Base-by-base conservation (phyloP, 2,113 vertebrate genomes). In the Fulica atra region DNA sequence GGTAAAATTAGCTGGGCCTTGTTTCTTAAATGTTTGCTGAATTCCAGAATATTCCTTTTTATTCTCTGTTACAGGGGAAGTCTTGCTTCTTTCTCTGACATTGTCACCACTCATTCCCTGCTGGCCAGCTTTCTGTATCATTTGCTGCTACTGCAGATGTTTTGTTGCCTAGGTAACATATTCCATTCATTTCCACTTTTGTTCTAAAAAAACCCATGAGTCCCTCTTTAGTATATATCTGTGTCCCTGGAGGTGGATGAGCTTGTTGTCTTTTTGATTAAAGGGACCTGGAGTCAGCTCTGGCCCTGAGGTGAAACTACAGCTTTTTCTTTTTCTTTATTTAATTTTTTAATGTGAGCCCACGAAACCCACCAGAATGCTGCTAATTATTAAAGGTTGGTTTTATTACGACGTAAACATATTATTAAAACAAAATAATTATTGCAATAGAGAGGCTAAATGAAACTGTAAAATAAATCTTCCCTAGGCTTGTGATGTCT, bases 151-250 rank as follows among this genome's bases (percentile, higher is more conserved):
- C 73, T 81, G 81, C 70, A 89, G 86, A 81, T 88, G 65, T 81
- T 94, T 91, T 72, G 90, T 95, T 96, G 53, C 86, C 90, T 81
- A 81, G 95, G 93, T 50, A 95, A 89, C 93, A 65, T 79, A 86
- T 61, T 91, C 64, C 31, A 87, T 88, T 95, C 14, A 65, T 81
- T 94, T 94, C 50, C 25, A 64, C 60, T 88, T 94, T 72, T 92
- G 76, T 90, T 96, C 76, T 88, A 66, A 74, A 88, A 61, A 61
- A 4, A 5, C 15, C 0, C 3, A 11, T 4, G 28, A 80, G 18
- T 31, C 42, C 20, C 42, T 83, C 51, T 90, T 83, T 63, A 77
- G 68, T 81, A 21, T 38, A 59, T 60, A 33, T 78, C 33, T 66
- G 4, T 48, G 42, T 86, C 86, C 69, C 77, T 74, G 35, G 23